Base-by-base conservation (phyloP, 2,888 invertebrate species). In the Yponomeuta plumbellus region DNA sequence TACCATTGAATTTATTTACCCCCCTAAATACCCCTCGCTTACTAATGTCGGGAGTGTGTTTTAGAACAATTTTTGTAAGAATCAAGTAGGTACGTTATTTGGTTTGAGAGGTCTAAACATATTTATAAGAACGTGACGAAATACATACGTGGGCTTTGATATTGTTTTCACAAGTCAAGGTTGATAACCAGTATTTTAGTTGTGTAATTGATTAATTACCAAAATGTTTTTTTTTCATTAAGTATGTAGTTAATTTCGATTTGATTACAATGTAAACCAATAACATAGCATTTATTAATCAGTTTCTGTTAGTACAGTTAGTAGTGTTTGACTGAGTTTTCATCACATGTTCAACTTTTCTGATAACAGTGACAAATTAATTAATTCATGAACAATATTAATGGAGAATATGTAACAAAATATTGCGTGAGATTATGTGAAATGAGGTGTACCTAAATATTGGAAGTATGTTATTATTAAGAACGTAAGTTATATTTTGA, bases 1-100 rank as follows among this genome's bases (percentile, higher is more conserved):
- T 23, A 21, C 21, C 59, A 59, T 22, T 23, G 59, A 59, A 59
- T 59, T 59, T 21, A 23, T 23, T 59, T 59, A 59, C 59, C 21
- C 21, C n/a, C 17, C 2, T 20, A 21, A n/a, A 13, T 58, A 58
- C 58, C 11, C 1, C n/a, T 21, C 2, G 44, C 17, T n/a, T n/a
- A n/a, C n/a, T 8, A 44, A 44, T 52, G 44, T 52, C 17, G 13
- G 17, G 44, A 2, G 44, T 52, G 13, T 52, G 44, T 17, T 52
- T 13, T 52, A 52, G 44, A 52, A 52, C 44, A 52, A 11, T 17
- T 52, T 17, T 17, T 52, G 44, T 52, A 52, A 52, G 13, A 52
- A 4, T 34, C 8, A 8, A 4, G 5, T 34, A 34, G 34, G 44
- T 52, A 52, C 17, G 44, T 52, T 52, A 52, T 13, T 52, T 52